A percentile compares a stretch with the other conserved stretches of the same genome.
These are phyloP conservation scores for Phymastichus coffea DNA, from an alignment of 1,140 invertebrate genomes.

Conservation along the genomic window DNA sequence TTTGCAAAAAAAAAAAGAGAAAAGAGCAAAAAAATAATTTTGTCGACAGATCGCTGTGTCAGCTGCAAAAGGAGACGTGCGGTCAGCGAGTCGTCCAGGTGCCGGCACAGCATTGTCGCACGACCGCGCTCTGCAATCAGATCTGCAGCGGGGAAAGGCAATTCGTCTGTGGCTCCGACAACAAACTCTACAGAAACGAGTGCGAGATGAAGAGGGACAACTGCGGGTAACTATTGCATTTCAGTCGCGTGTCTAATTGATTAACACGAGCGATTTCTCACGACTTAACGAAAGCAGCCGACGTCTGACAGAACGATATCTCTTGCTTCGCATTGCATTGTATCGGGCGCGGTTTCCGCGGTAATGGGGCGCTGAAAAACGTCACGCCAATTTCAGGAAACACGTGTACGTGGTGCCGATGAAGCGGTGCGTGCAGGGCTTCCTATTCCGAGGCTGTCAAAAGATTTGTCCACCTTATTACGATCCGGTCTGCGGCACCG, in stretches of 20 bases:
- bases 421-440: slow-evolving; percentile 78
- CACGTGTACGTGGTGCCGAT: slow-evolving; percentile 86
- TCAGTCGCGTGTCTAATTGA: not conserved
- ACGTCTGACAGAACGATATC: too few species aligned
- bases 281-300: too few species aligned
- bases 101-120: slow-evolving; percentile 75
- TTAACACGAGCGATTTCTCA: too few species aligned
- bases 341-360: not conserved
- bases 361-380: not conserved
- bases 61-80: slow-evolving; percentile 80
- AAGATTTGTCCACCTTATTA: slow-evolving; percentile 82
- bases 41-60: slow-evolving; percentile 82
- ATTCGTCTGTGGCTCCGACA: slow-evolving; percentile 90
- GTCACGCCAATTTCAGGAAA: slow-evolving; percentile 61
- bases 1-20: too few species aligned
- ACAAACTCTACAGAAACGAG: slow-evolving; percentile 87
- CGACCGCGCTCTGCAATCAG: slow-evolving; percentile 78
- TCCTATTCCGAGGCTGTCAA: slow-evolving; percentile 82
- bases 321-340: too few species aligned
- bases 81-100: slow-evolving; percentile 80
- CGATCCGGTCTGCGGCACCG: slow-evolving; percentile 86
- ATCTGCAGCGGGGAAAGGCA: slow-evolving; percentile 71
- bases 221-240: slow-evolving; percentile 67
- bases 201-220: slow-evolving; percentile 92
- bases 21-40: too few species aligned